phyloP scores from a whole-genome alignment of 2,888 invertebrate genomes.

The Hirudinaria manillensis region DNA sequence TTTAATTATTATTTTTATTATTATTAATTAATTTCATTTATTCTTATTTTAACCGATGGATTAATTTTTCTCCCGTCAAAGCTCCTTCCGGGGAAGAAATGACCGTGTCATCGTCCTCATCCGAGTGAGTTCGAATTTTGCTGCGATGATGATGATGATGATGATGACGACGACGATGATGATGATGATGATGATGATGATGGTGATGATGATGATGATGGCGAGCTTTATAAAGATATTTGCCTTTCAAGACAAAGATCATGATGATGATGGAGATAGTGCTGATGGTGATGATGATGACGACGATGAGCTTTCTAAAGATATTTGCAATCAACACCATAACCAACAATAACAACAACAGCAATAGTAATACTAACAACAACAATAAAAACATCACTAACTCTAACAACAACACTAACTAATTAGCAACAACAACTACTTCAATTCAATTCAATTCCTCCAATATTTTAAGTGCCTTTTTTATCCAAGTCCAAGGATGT shows the following conservation, averaged over 20 bases:
- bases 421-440: too few species aligned
- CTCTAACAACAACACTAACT: too few species aligned
- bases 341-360: not conserved
- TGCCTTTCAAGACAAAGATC: too few species aligned
- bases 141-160: not conserved
- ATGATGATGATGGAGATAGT: conserved; percentile 20
- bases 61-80: not conserved
- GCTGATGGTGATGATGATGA: too few species aligned
- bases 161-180: not conserved
- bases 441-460: too few species aligned
- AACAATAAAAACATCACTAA: not conserved
- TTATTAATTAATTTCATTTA: too few species aligned
- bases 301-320: too few species aligned
- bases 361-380: not conserved
- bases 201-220: conserved; percentile 25
- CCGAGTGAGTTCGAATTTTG: not conserved
- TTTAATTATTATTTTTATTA: not conserved
- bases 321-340: too few species aligned
- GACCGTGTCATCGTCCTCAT: not conserved
- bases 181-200: conserved; percentile 27
- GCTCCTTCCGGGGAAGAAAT: conserved; percentile 27
- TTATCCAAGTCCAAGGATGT: too few species aligned
- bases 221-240: too few species aligned
- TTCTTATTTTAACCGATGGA: not conserved
- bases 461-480: too few species aligned